These are phyloP conservation scores for Alsophila aescularia DNA, from an alignment of 2,888 invertebrate genomes.

Conservation along the genomic window DNA sequence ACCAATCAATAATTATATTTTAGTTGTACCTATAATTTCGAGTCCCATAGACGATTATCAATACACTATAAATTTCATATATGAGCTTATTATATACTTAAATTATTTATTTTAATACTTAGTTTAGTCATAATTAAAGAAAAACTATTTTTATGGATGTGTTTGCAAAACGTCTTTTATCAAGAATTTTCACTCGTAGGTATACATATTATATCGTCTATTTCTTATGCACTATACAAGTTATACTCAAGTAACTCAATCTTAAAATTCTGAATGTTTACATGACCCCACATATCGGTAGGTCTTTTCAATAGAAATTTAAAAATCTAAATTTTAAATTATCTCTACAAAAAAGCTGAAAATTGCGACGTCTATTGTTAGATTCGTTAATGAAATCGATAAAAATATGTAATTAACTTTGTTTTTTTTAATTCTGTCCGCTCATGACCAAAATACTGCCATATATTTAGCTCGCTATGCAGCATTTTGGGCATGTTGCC, in stretches of 20 bases:
- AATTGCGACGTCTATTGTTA: background rate
- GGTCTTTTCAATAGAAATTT: background rate
- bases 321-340: too few relatives aligned
- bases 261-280: background rate
- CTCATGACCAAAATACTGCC: too few relatives aligned
- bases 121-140: background rate
- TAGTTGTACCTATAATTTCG: too few relatives aligned
- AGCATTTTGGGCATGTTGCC: too few relatives aligned
- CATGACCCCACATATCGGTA: background rate
- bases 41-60: too few relatives aligned
- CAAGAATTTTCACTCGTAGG: background rate
- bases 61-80: too few relatives aligned
- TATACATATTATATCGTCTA: background rate
- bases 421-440: background rate
- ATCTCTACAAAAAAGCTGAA: background rate
- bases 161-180: background rate
- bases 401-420: background rate
- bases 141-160: constrained; percentile 2
- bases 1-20: too few relatives aligned
- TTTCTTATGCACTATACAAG: constrained; percentile 1
- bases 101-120: background rate
- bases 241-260: background rate
- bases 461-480: too few relatives aligned
- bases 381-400: background rate
- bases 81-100: background rate